Conservation (phyloP, 2,797 vertebrate genomes). For the Sebastes iracundus region DNA sequence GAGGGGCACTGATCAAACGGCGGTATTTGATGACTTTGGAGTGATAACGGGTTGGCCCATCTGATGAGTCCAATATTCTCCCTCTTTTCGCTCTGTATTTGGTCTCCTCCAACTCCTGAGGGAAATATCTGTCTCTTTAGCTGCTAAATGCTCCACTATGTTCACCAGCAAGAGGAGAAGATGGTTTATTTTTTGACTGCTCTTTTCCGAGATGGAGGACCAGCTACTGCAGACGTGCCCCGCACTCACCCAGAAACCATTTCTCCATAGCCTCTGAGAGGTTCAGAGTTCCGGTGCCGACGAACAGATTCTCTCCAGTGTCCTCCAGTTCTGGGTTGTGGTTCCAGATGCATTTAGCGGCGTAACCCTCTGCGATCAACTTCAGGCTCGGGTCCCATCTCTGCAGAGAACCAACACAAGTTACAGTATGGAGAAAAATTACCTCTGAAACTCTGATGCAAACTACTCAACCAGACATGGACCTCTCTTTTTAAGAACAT, state of each 20-base stretch:
- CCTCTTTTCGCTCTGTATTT: not conserved
- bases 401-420: conserved; percentile 45
- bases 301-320: conserved; percentile 78
- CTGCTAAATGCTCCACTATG: not conserved
- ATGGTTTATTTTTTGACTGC: not conserved
- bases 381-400: conserved; percentile 71
- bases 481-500: not conserved
- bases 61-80: not conserved
- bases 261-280: conserved; percentile 52
- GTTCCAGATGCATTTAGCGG: conserved; percentile 73
- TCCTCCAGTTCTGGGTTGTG: conserved; percentile 73
- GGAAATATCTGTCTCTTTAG: not conserved
- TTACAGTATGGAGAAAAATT: too few relatives aligned
- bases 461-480: not conserved
- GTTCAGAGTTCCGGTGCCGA: conserved; percentile 37
- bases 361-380: conserved; percentile 66
- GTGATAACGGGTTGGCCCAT: too few relatives aligned
- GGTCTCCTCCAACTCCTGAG: not conserved
- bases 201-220: not conserved
- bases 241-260: conserved; percentile 76
- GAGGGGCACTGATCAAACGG: too few relatives aligned
- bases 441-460: not conserved
- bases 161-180: not conserved
- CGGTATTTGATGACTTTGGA: too few relatives aligned
- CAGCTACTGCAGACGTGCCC: not conserved